Evolutionary conservation across 2,888 invertebrate species (phyloP).

Genomic region (Charanyca ferruginea): DNA sequence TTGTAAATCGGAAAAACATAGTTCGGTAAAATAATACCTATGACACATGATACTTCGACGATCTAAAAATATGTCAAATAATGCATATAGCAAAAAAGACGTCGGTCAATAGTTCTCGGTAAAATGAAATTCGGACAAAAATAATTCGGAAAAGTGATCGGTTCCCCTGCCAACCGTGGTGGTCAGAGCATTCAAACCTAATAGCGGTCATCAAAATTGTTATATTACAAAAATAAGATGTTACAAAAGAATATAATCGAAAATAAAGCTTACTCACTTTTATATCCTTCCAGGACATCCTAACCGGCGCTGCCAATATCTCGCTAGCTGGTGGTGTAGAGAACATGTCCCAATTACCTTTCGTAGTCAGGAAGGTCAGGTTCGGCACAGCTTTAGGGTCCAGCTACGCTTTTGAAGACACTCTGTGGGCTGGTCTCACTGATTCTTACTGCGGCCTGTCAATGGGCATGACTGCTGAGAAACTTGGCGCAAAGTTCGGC

Average conservation of each 20-base stretch:
- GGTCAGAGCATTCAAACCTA: too few relatives aligned
- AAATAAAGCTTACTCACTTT: not conserved
- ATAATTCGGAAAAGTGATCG: too few relatives aligned
- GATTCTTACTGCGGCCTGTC: conserved; percentile 97
- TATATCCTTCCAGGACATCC: conserved; percentile 93
- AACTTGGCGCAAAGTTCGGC: conserved; percentile 95
- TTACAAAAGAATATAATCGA: not conserved
- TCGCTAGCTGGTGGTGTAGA: conserved; percentile 98
- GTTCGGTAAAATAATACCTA: too few relatives aligned
- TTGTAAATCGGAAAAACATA: too few relatives aligned
- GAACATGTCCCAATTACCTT: conserved; percentile 98
- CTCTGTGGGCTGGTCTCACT: conserved; percentile 96
- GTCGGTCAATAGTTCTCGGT: too few relatives aligned
- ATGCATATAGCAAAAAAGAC: too few relatives aligned
- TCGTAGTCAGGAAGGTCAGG: conserved; percentile 95
- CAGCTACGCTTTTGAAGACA: conserved; percentile 95
- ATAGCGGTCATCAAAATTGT: not conserved
- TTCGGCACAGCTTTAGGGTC: conserved; percentile 97
- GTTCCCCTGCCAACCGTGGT: too few relatives aligned
- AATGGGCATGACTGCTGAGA: conserved; percentile 99
- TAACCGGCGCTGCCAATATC: conserved; percentile 95
- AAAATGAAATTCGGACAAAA: too few relatives aligned
- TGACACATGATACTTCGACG: too few relatives aligned
- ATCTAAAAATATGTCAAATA: too few relatives aligned
- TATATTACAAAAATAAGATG: not conserved